Base-by-base conservation (phyloP, 2,113 vertebrate species). In the Cottus gobio region DNA sequence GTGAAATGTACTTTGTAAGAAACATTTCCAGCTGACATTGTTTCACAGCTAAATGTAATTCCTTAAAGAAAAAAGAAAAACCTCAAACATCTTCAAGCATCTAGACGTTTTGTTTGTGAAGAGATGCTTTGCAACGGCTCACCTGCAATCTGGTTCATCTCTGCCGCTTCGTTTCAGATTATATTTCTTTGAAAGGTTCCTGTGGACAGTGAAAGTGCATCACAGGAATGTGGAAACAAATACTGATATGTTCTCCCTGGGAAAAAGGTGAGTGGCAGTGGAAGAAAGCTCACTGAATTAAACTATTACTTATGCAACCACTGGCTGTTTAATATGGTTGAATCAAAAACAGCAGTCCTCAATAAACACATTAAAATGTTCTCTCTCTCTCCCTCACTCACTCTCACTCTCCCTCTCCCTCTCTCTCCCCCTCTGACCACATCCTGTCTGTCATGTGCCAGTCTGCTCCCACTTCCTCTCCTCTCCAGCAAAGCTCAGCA, bases 101-200 rank as follows among this genome's bases (percentile, higher is more conserved):
- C 36, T 42, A 4, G 30, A 8, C 1, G 2, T 16, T 34, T 68
- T 50, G 4, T n/a, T n/a, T 42, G 42, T 60, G 0, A 8, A 26
- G 13, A 37, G 6, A 44, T 16, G 9, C 36, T 48, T 7, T 75
- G 11, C 22, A 52, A 52, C 4, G 3, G 18, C 77, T 96, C 93
- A 97, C 97, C 96, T 96, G 95, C 94, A 94, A 46, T 97, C 97
- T 3, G 94, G 96, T 57, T 97, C 97, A 89, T 97, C 97, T 91
- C 96, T 97, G 76, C 89, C 78, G 60, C 93, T 94, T 89, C 95
- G 93, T 90, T 97, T 97, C 31, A 95, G 93, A 77, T 96, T 95
- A 56, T 96, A 97, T 83, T 97, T 97, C 92, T 97, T 97, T 46
- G 96, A 96, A 75, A 97, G 92, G 89, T 93, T 97, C 92, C 97